Evolutionary conservation across 2,888 invertebrate species (phyloP).

Genomic region (Atherix ibis): DNA sequence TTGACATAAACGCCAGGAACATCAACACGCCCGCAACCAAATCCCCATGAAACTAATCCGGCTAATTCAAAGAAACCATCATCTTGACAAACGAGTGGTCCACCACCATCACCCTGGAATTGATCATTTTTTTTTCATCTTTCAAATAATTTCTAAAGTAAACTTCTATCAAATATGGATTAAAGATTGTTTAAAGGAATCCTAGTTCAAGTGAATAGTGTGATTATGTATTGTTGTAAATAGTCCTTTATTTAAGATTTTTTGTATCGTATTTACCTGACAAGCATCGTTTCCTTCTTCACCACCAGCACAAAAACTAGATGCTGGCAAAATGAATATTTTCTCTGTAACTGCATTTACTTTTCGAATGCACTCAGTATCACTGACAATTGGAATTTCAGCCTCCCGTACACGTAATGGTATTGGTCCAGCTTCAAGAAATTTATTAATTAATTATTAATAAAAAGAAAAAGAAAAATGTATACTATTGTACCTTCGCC

Average conservation of each 20-base stretch:
- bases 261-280: no score
- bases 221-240: no score
- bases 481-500: slow-evolving; percentile 53
- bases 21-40: slow-evolving; percentile 80
- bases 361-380: slow-evolving; percentile 80
- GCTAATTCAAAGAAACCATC: slow-evolving; percentile 86
- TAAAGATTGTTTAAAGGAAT: no score
- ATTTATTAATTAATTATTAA: slow-evolving; percentile 20
- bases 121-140: slow-evolving; percentile 14
- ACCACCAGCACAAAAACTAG: slow-evolving; percentile 88
- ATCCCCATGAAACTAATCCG: slow-evolving; percentile 90
- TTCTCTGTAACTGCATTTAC: slow-evolving; percentile 91
- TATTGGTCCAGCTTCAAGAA: slow-evolving; percentile 59
- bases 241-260: no score
- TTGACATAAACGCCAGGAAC: slow-evolving; percentile 96
- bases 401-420: slow-evolving; percentile 79
- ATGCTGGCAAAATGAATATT: slow-evolving; percentile 82
- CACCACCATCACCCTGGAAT: slow-evolving; percentile 94
- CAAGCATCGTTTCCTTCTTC: slow-evolving; percentile 87
- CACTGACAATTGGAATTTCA: slow-evolving; percentile 81
- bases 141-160: no score
- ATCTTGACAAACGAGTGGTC: slow-evolving; percentile 82
- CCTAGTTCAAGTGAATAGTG: background rate
- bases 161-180: no score
- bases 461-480: background rate